Evolutionary conservation across 2,113 vertebrate species (phyloP).

Genomic region (Xiphophorus couchianus): DNA sequence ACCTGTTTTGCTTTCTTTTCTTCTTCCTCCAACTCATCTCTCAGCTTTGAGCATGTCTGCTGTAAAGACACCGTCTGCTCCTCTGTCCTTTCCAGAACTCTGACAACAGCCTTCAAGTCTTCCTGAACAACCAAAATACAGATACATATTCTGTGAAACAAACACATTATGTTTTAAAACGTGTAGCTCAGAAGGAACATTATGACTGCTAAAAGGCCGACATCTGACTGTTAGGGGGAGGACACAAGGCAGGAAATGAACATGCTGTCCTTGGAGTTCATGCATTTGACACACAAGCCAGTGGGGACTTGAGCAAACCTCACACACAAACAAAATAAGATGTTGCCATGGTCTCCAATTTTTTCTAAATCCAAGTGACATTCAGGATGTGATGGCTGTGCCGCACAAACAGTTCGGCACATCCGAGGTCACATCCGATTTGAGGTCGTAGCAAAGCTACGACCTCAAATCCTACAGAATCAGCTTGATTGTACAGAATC

Average conservation of each 20-base stretch:
- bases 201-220: neutral
- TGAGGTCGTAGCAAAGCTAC: too few species aligned
- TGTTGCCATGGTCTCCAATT: neutral
- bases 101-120: constrained; percentile 52
- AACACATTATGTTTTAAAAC: neutral
- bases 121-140: constrained; percentile 53
- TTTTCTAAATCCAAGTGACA: neutral
- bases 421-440: too few species aligned
- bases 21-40: constrained; percentile 63
- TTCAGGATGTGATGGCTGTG: too few species aligned
- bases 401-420: too few species aligned
- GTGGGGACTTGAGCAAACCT: too few species aligned
- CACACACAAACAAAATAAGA: neutral
- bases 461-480: too few species aligned
- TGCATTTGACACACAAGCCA: too few species aligned
- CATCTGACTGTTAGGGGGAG: too few species aligned
- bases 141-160: neutral
- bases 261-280: too few species aligned
- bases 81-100: constrained; percentile 65
- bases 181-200: neutral
- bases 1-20: constrained; percentile 75
- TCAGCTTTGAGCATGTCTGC: constrained; percentile 51
- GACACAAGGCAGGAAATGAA: too few species aligned
- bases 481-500: too few species aligned
- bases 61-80: constrained; percentile 52